A percentile compares a stretch with the other conserved stretches of the same genome.
phyloP scores from a whole-genome alignment of 2,888 invertebrate genomes.

The Bedellia somnulentella region DNA sequence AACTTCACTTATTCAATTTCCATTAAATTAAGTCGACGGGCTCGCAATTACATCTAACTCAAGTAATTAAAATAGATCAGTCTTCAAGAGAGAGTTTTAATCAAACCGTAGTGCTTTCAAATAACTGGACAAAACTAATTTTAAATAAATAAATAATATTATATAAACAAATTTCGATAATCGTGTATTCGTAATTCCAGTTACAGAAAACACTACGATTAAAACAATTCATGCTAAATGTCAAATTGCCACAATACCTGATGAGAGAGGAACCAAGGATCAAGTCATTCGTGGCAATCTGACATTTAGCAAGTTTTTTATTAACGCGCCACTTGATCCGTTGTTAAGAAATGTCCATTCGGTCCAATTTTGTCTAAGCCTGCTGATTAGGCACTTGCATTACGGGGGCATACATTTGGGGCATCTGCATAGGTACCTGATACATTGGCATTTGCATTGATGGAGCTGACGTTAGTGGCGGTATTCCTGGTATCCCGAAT shows the following conservation, averaged over 20 bases:
- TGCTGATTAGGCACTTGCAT: slow-evolving; percentile 25
- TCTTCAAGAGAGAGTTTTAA: slow-evolving; percentile 24
- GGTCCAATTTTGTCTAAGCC: slow-evolving; percentile 45
- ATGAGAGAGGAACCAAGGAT: slow-evolving; percentile 20
- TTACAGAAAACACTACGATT: slow-evolving; percentile 38
- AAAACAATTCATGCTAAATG: slow-evolving; percentile 36
- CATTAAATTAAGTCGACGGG: slow-evolving; percentile 51
- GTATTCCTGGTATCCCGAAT: slow-evolving; percentile 39
- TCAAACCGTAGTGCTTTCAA: slow-evolving; percentile 23
- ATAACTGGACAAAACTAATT: slow-evolving; percentile 19
- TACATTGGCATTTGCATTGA: slow-evolving; percentile 52
- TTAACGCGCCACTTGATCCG: slow-evolving; percentile 47
- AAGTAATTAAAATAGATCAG: slow-evolving; percentile 25
- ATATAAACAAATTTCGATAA: slow-evolving; percentile 10
- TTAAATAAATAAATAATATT: slow-evolving; percentile 5
- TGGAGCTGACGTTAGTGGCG: slow-evolving; percentile 36
- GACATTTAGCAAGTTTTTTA: slow-evolving; percentile 40
- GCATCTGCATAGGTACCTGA: slow-evolving; percentile 18
- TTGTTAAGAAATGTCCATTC: slow-evolving; percentile 18
- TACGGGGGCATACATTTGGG: slow-evolving; percentile 31
- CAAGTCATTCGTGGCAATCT: slow-evolving; percentile 48
- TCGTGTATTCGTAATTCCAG: no score
- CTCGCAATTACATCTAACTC: slow-evolving; percentile 29
- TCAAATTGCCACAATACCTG: slow-evolving; percentile 40
- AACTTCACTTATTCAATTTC: slow-evolving; percentile 12